phyloP scores from a whole-genome alignment of 2,113 vertebrate species.

The Sylvilagus bachmani region DNA sequence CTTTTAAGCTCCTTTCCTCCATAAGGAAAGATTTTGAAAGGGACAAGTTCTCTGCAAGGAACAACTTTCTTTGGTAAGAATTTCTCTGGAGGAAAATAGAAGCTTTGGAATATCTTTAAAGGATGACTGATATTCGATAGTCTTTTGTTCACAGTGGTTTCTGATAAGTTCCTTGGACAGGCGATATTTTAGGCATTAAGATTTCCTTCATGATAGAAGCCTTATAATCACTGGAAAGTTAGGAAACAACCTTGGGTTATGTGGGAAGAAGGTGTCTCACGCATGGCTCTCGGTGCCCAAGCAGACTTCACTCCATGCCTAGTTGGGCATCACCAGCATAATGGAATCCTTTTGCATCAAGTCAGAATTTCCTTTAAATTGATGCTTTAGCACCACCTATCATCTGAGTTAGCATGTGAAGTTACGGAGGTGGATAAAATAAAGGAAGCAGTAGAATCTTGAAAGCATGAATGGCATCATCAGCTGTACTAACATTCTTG shows the following conservation, averaged over 20 bases:
- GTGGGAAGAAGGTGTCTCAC: background rate
- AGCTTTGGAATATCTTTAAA: background rate
- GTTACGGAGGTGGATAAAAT: background rate
- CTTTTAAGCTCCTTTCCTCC: background rate
- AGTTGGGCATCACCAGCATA: background rate
- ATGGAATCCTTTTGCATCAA: background rate
- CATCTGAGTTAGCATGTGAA: background rate
- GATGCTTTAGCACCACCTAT: background rate
- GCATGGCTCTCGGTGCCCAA: fast-evolving
- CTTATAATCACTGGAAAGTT: background rate
- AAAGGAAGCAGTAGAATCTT: background rate
- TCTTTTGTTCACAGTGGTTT: background rate
- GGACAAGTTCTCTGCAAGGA: background rate
- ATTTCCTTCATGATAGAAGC: background rate
- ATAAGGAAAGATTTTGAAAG: constrained; percentile 13
- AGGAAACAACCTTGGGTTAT: fast-evolving
- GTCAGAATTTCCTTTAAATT: background rate
- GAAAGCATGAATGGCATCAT: background rate
- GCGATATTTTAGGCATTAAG: background rate
- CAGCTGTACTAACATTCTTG: no score
- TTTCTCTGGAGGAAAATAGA: background rate
- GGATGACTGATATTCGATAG: background rate
- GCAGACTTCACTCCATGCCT: no score
- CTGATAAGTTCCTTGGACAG: background rate
- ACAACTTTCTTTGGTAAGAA: constrained; percentile 14